Conservation (phyloP, 2,888 invertebrate genomes). For the Vesta saturnalis region DNA sequence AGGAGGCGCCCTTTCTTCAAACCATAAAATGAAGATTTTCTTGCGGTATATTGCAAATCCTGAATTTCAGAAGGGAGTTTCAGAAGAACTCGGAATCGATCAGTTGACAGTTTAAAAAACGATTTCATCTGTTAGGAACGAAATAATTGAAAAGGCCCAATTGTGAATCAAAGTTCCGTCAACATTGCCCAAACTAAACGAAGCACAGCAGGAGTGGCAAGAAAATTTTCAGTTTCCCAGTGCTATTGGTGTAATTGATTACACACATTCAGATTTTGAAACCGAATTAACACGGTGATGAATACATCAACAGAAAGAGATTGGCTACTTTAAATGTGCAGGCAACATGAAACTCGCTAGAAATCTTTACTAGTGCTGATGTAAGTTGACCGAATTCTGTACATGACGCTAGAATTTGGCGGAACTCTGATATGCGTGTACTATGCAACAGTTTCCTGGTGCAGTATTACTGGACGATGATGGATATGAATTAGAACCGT, state of each 20-base stretch:
- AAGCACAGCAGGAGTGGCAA: conserved; percentile 23
- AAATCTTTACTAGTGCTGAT: too few relatives aligned
- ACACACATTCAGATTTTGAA: conserved; percentile 25
- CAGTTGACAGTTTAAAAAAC: too few relatives aligned
- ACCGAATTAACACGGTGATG: too few relatives aligned
- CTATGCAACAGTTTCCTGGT: neutral
- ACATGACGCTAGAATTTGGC: too few relatives aligned
- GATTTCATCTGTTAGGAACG: conserved; percentile 17
- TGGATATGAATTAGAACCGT: conserved; percentile 40
- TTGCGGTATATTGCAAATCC: conserved; percentile 17
- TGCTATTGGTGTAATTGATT: conserved; percentile 25
- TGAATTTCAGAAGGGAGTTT: conserved; percentile 25
- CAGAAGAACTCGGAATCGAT: conserved; percentile 25
- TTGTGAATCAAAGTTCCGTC: conserved; percentile 21
- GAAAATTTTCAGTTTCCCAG: conserved; percentile 22
- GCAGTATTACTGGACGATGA: conserved; percentile 36
- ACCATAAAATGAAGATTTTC: conserved; percentile 26
- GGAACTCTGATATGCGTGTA: conserved; percentile 15
- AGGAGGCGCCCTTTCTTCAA: conserved; percentile 22
- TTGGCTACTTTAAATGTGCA: conserved; percentile 26
- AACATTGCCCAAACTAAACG: conserved; percentile 2
- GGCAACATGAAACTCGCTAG: conserved; percentile 24
- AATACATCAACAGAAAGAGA: conserved; percentile 35
- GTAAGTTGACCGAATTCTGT: too few relatives aligned
- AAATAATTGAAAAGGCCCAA: conserved; percentile 3